Base-by-base conservation (phyloP, 2,888 invertebrate species). In the Hipparchia sbordonii region DNA sequence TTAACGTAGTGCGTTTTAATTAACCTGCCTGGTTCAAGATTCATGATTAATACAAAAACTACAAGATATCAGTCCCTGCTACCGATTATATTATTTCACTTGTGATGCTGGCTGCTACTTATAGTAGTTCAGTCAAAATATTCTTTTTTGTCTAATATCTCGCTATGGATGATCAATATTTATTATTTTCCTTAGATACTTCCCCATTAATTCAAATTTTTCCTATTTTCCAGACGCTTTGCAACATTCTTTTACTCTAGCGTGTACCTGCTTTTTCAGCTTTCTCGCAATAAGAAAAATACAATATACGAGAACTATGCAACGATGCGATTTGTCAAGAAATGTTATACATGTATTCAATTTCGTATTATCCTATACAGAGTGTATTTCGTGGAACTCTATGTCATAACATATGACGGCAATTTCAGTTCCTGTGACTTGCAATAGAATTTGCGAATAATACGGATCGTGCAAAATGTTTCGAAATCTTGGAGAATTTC, bases 321-420 rank as follows among this genome's bases (percentile, higher is more conserved):
- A 48, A 62, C 67, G 54, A 67, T 72, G 61, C 63, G 68, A 69
- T 72, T 65, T 67, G 63, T 72, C 68, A 65, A 52, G 68, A 63
- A 62, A 63, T 68, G 57, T 45, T 45, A 13, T 57, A 33, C 33
- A 56, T 72, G 67, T 62, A 62, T 67, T 62, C 67, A 72, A 72
- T 67, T 62, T 72, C 54, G 48, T 68, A 56, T 63, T 57, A 54
- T 56, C 63, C 63, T 63, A 68, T 68, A 63, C 51, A 68, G 62
- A 67, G 62, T 63, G 57, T 63, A 63, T 63, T 72, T 63, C 67
- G 48, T 57, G 51, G 57, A 39, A 60, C 54, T 71, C 63, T 62
- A 72, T 72, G 62, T 13, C 60, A 62, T 23, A 23, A 23, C 23
- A 23, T 23, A 57, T 67, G 51, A 56, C 7, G 33, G 46, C 54